phyloP scores from a whole-genome alignment of 2,113 vertebrate species.

The Grantiella picta region DNA sequence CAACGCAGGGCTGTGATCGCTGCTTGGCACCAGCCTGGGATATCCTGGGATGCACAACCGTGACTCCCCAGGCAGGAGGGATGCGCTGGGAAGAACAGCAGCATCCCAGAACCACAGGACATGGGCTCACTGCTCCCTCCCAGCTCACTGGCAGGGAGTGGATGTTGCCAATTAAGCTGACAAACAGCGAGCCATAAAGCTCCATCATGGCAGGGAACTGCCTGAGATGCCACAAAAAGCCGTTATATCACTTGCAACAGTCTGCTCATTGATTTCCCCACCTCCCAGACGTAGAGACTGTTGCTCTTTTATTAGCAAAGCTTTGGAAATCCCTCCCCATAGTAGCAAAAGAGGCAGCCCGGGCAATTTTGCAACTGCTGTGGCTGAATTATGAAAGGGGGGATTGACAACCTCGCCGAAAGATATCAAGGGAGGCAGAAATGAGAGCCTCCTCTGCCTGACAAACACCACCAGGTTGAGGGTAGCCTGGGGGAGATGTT shows the following conservation, averaged over 20 bases:
- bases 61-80: fast-evolving
- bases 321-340: slow-evolving; percentile 15
- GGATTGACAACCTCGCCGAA: neutral
- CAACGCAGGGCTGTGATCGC: neutral
- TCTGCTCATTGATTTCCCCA: slow-evolving; percentile 31
- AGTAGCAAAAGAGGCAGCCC: neutral
- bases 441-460: fast-evolving
- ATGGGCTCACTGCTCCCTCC: fast-evolving
- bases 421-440: neutral
- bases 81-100: neutral
- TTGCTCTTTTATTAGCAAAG: slow-evolving; percentile 19
- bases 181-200: neutral
- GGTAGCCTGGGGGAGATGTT: no score
- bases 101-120: fast-evolving
- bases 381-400: slow-evolving; percentile 3
- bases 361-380: slow-evolving; percentile 23
- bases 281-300: neutral
- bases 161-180: neutral
- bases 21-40: fast-evolving
- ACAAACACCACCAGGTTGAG: fast-evolving
- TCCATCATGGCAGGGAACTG: neutral
- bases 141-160: neutral
- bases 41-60: neutral
- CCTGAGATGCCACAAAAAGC: neutral
- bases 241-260: slow-evolving; percentile 12